Percentiles rank a stretch among this genome's conserved stretches.
phyloP scores from a whole-genome alignment of 2,797 vertebrate genomes.

The Heterohyrax brucei region DNA sequence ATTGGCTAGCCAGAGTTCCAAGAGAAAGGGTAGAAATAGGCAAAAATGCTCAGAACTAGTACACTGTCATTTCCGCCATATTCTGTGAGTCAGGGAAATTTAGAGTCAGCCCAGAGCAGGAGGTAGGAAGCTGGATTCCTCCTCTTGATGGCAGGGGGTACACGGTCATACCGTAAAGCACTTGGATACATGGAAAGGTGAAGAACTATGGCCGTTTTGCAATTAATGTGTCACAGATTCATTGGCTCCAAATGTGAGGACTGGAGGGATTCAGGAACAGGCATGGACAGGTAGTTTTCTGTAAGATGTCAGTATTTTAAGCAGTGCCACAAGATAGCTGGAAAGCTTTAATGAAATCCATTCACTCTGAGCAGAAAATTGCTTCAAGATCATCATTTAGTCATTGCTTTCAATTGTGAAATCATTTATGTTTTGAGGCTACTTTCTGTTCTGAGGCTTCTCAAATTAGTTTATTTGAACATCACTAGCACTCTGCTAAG shows the following conservation, averaged over 20 bases:
- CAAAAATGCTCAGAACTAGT: constrained; percentile 48
- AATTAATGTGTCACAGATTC: constrained; percentile 5
- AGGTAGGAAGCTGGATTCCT: constrained; percentile 8
- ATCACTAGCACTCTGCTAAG: constrained; percentile 51
- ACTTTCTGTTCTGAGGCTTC: constrained; percentile 1
- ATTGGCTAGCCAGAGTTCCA: constrained; percentile 34
- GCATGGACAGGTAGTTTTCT: constrained; percentile 41
- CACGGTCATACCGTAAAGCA: too few species aligned
- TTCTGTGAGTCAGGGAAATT: constrained; percentile 14
- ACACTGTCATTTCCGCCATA: background rate
- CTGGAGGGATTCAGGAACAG: background rate
- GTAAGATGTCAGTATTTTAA: constrained; percentile 64
- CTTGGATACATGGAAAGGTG: background rate
- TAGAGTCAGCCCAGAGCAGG: background rate
- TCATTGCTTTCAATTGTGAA: constrained; percentile 74
- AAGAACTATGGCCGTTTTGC: background rate
- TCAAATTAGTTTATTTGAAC: constrained; percentile 79
- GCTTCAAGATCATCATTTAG: constrained; percentile 73
- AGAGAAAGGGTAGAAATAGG: constrained; percentile 40
- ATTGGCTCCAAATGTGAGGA: constrained; percentile 43
- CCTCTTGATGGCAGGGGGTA: too few species aligned
- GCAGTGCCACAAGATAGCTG: constrained; percentile 51
- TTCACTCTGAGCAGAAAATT: constrained; percentile 74
- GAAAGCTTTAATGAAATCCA: constrained; percentile 73
- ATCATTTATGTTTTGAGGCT: constrained; percentile 78